phyloP scores from a whole-genome alignment of 2,113 vertebrate species.

The Rousettus leschenaultii region DNA sequence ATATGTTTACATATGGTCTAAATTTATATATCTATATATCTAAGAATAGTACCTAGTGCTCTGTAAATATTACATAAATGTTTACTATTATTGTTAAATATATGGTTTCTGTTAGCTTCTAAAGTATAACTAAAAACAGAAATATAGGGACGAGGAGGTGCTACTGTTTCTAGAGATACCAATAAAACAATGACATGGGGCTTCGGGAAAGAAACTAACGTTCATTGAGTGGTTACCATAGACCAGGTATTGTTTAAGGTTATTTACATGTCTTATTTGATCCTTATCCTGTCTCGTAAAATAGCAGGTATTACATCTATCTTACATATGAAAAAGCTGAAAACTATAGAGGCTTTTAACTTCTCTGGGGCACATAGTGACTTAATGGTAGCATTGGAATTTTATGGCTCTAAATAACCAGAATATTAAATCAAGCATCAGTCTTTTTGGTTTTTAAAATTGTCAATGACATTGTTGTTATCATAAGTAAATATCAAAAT shows the following conservation, averaged over 20 bases:
- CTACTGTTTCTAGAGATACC: background rate
- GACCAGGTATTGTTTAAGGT: background rate
- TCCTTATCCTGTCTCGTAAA: background rate
- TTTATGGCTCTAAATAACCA: background rate
- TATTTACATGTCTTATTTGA: background rate
- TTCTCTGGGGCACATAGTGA: background rate
- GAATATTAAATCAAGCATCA: background rate
- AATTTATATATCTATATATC: background rate
- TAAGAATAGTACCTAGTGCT: background rate
- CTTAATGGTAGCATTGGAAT: background rate
- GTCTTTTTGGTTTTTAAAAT: background rate
- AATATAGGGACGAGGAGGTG: background rate
- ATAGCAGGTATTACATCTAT: background rate
- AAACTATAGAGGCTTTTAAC: background rate
- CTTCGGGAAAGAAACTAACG: background rate
- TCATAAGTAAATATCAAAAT: background rate
- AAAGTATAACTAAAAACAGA: background rate
- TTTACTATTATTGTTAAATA: background rate
- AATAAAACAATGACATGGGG: background rate
- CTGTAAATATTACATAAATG: background rate
- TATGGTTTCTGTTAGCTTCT: background rate
- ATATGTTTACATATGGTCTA: background rate
- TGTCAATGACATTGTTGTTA: background rate
- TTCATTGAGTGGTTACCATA: background rate
- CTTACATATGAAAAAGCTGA: background rate